Percentiles rank a stretch among this genome's conserved stretches.
phyloP scores from a whole-genome alignment of 2,888 invertebrate species.

The Archips xylosteana region DNA sequence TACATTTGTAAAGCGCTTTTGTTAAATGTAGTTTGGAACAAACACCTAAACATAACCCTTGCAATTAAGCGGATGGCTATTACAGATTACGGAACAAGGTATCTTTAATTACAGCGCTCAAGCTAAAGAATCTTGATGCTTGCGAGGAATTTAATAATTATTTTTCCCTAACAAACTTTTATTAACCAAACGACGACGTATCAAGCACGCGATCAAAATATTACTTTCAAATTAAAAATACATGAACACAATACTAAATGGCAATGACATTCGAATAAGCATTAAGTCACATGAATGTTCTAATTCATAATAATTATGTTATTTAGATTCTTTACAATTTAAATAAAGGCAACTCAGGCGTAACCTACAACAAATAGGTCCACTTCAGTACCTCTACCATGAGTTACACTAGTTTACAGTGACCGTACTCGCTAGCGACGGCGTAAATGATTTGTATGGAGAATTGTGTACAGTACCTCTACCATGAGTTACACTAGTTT shows the following conservation, averaged over 20 bases:
- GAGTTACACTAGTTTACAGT: no score
- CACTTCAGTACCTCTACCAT: no score
- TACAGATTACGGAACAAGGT: background rate
- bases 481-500: no score
- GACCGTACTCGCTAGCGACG: no score
- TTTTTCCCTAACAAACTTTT: background rate
- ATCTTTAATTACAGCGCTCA: slow-evolving; percentile 7
- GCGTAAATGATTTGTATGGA: no score
- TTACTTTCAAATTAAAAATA: background rate
- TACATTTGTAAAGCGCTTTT: background rate
- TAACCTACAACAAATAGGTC: background rate
- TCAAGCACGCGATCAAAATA: slow-evolving; percentile 21
- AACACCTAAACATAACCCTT: background rate
- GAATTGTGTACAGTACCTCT: no score
- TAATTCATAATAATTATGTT: no score
- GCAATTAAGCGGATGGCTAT: slow-evolving; percentile 3
- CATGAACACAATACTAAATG: background rate
- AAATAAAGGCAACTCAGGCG: background rate
- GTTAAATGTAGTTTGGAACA: background rate
- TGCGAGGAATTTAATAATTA: background rate
- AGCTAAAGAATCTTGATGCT: background rate
- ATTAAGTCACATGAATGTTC: background rate
- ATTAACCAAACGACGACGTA: slow-evolving; percentile 4
- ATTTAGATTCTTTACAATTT: background rate
- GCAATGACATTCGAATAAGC: background rate